Conservation (phyloP, 2,113 vertebrate genomes). For the human region DNA sequence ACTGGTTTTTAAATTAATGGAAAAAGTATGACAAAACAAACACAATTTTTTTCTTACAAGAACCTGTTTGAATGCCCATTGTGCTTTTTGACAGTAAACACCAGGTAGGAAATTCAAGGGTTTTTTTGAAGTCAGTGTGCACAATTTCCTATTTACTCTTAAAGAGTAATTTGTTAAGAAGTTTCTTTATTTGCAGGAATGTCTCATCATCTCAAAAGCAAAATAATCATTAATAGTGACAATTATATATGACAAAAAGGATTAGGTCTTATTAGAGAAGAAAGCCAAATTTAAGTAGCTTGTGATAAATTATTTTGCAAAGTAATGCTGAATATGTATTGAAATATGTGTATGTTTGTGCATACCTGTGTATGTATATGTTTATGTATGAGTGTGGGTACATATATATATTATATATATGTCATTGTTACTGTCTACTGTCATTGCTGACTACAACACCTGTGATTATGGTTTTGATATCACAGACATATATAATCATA, state of each 20-base stretch:
- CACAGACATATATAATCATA: slow-evolving; percentile 6
- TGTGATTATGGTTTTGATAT: slow-evolving; percentile 33
- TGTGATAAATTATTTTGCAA: not conserved
- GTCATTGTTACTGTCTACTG: not conserved
- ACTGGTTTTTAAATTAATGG: slow-evolving; percentile 62
- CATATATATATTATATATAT: no score
- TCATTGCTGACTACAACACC: not conserved
- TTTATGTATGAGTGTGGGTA: no score
- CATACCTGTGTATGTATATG: not conserved
- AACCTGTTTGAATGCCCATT: slow-evolving; percentile 54
- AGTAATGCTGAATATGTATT: not conserved
- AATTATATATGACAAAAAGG: slow-evolving; percentile 39
- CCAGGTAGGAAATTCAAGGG: slow-evolving; percentile 44
- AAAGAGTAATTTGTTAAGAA: slow-evolving; percentile 46
- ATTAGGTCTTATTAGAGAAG: slow-evolving; percentile 18
- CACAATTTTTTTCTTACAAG: slow-evolving; percentile 52
- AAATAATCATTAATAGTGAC: not conserved
- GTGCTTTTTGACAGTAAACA: slow-evolving; percentile 56
- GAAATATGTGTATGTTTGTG: not conserved
- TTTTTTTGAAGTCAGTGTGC: slow-evolving; percentile 34
- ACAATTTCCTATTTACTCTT: slow-evolving; percentile 49
- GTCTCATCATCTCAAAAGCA: slow-evolving; percentile 62
- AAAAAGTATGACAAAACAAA: slow-evolving; percentile 68
- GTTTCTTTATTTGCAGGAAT: slow-evolving; percentile 47
- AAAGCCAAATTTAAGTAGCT: slow-evolving; percentile 22